Conservation (phyloP, 2,113 vertebrate genomes). For the Ochotona curzoniae region DNA sequence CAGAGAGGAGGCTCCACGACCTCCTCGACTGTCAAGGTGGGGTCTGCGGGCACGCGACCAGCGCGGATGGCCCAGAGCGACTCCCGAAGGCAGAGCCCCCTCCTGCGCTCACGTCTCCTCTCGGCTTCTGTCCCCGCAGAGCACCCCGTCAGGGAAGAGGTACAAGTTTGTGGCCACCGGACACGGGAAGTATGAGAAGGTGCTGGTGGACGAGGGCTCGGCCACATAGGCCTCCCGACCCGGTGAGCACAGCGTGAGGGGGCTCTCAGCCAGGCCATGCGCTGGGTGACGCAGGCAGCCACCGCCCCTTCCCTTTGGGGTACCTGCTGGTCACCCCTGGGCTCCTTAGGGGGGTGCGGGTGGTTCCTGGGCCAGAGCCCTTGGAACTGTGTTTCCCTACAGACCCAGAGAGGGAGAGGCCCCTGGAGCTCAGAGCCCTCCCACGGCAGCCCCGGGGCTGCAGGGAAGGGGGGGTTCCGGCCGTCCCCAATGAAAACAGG, state of each 20-base stretch:
- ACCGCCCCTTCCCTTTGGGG: background rate
- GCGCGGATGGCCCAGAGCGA: background rate
- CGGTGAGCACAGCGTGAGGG: constrained; percentile 42
- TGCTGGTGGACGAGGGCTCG: constrained; percentile 82
- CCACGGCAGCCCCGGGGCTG: no score
- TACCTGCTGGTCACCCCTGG: fast-evolving
- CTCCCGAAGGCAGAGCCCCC: fast-evolving
- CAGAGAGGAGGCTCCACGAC: constrained; percentile 86
- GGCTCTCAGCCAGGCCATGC: no score
- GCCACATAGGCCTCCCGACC: background rate
- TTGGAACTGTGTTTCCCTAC: no score
- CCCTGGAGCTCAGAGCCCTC: no score
- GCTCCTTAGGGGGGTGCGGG: fast-evolving
- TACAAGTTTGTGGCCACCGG: constrained; percentile 93
- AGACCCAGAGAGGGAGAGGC: no score
- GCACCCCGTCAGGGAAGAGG: constrained; percentile 85
- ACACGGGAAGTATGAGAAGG: constrained; percentile 95
- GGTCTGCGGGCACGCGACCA: fast-evolving
- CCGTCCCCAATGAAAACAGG: background rate
- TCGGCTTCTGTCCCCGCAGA: constrained; percentile 78
- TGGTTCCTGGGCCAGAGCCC: fast-evolving
- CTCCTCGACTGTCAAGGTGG: constrained; percentile 78
- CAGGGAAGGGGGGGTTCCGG: no score
- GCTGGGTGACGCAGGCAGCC: no score
- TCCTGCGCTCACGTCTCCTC: background rate